A percentile compares a stretch with the other conserved stretches of the same genome.
These are phyloP conservation scores for Lacerta viridis DNA, from an alignment of 2,797 vertebrate genomes.

Conservation along the genomic window DNA sequence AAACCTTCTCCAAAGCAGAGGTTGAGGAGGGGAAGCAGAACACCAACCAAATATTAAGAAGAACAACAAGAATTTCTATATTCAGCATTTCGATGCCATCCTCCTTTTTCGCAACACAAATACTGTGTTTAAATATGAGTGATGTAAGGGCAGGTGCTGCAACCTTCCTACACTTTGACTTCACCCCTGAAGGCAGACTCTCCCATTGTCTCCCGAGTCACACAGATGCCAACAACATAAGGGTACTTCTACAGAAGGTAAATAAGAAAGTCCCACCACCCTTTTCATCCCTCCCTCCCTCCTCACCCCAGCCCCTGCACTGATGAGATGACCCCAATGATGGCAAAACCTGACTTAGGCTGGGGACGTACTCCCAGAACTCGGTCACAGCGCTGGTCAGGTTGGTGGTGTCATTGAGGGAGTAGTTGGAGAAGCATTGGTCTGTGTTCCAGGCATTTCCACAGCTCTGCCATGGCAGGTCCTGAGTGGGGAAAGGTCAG, in stretches of 20 bases:
- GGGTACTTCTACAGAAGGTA: not conserved
- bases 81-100: not conserved
- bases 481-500: conserved; percentile 73
- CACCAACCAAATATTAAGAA: too few species aligned
- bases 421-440: conserved; percentile 92
- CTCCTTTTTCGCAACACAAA: not conserved
- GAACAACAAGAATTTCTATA: not conserved
- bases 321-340: accelerated
- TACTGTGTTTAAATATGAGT: not conserved
- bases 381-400: conserved; percentile 91
- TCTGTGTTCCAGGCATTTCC: conserved; percentile 92
- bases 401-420: conserved; percentile 90
- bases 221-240: too few species aligned
- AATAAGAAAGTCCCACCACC: not conserved
- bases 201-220: too few species aligned
- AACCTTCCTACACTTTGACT: too few species aligned
- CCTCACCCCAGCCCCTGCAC: not conserved
- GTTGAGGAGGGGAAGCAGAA: not conserved
- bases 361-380: conserved; percentile 92
- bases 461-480: conserved; percentile 92
- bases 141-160: not conserved
- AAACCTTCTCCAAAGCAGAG: not conserved
- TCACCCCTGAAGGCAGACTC: too few species aligned
- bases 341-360: conserved; percentile 61
- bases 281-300: not conserved